Conservation (phyloP, 2,888 invertebrate species). For the Xestobium rufovillosum region DNA sequence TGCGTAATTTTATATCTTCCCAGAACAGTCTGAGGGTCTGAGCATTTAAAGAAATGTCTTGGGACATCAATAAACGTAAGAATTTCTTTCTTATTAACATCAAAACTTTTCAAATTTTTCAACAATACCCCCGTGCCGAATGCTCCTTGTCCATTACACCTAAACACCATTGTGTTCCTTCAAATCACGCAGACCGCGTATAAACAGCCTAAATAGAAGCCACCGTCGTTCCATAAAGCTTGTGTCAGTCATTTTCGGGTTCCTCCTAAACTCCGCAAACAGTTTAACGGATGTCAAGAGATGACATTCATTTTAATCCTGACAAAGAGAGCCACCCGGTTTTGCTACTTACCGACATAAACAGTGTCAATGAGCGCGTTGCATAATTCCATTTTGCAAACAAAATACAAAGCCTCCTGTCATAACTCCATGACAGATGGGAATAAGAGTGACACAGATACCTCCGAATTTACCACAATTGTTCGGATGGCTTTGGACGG, state of each 20-base stretch:
- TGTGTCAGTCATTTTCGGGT: slow-evolving; percentile 22
- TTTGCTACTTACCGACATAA: slow-evolving; percentile 27
- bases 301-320: slow-evolving; percentile 34
- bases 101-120: slow-evolving; percentile 31
- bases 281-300: slow-evolving; percentile 39
- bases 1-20: too few species aligned
- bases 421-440: slow-evolving; percentile 38
- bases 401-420: slow-evolving; percentile 35
- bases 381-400: slow-evolving; percentile 32
- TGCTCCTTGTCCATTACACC: slow-evolving; percentile 3
- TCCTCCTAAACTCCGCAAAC: slow-evolving; percentile 30
- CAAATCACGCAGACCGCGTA: too few species aligned
- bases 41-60: too few species aligned
- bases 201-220: too few species aligned
- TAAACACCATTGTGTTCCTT: too few species aligned
- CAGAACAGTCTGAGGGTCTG: too few species aligned
- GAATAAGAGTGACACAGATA: slow-evolving; percentile 25
- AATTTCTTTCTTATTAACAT: slow-evolving; percentile 39
- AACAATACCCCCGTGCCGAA: neutral
- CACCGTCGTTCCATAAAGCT: too few species aligned
- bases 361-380: slow-evolving; percentile 31
- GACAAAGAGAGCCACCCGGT: slow-evolving; percentile 27
- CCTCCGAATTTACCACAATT: too few species aligned
- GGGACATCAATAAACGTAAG: too few species aligned
- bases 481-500: too few species aligned